Percentiles rank a stretch among this genome's conserved stretches.
phyloP scores from a whole-genome alignment of 2,113 vertebrate genomes.

The Saccopteryx bilineata region DNA sequence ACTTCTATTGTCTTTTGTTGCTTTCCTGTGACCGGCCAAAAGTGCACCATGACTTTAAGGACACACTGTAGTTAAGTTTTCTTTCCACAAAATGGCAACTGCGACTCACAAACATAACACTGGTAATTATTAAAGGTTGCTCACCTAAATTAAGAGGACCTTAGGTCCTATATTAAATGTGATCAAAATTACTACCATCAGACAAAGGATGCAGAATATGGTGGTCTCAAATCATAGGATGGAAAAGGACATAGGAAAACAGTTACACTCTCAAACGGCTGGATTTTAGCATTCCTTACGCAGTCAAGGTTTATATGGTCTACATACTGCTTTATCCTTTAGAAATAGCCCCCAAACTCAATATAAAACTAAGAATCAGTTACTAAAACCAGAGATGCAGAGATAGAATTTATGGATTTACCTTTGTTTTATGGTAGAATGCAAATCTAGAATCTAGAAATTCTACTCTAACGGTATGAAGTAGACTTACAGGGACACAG shows the following conservation, averaged over 20 bases:
- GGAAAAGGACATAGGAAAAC: conserved; percentile 21
- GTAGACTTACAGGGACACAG: conserved; percentile 8
- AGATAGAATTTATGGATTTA: conserved; percentile 46
- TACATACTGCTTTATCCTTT: conserved; percentile 24
- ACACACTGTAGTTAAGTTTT: conserved; percentile 9
- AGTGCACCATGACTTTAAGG: too few species aligned
- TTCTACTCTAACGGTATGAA: conserved; percentile 41
- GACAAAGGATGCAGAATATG: conserved; percentile 46
- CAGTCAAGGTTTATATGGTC: conserved; percentile 12
- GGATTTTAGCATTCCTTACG: conserved; percentile 42
- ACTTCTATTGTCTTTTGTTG: too few species aligned
- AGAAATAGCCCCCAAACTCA: conserved; percentile 39
- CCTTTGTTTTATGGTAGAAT: conserved; percentile 39
- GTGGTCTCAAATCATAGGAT: background rate
- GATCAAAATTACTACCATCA: conserved; percentile 60
- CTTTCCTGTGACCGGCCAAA: too few species aligned
- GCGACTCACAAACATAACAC: conserved; percentile 55
- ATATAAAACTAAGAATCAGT: conserved; percentile 40
- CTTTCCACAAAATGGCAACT: conserved; percentile 43
- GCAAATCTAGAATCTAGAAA: conserved; percentile 44
- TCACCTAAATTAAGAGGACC: conserved; percentile 54
- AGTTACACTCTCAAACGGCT: conserved; percentile 35
- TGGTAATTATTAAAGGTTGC: conserved; percentile 57
- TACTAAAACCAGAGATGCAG: conserved; percentile 31
- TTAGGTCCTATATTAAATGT: conserved; percentile 55